Conservation (phyloP, 2,888 invertebrate genomes). For the Acanthococcus lagerstroemiae region DNA sequence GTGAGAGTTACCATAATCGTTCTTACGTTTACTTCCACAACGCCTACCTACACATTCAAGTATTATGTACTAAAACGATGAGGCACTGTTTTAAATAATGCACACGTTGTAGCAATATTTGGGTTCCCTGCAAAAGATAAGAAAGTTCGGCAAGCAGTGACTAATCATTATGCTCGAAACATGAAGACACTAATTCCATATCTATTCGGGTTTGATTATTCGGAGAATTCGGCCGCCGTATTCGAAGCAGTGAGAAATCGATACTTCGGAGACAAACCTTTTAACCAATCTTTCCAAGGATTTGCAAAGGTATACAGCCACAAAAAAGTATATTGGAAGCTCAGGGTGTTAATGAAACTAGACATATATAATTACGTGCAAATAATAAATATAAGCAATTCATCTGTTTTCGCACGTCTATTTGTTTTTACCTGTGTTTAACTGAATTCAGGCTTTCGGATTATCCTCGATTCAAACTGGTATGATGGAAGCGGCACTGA, state of each 20-base stretch:
- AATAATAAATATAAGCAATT: neutral
- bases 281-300: neutral
- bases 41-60: too few relatives aligned
- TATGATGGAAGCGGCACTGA: neutral
- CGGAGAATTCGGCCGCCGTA: neutral
- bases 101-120: neutral
- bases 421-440: too few relatives aligned
- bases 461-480: neutral
- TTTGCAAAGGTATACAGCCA: slow-evolving; percentile 9
- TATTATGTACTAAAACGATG: neutral
- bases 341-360: too few relatives aligned
- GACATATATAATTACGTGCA: too few relatives aligned
- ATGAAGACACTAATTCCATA: neutral
- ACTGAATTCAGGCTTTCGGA: slow-evolving; percentile 14
- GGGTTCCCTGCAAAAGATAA: slow-evolving; percentile 1
- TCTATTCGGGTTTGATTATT: slow-evolving; percentile 5
- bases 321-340: too few relatives aligned
- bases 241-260: neutral
- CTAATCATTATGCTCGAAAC: neutral
- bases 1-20: neutral
- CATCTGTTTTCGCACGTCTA: neutral
- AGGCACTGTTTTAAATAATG: neutral
- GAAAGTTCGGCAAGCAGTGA: neutral
- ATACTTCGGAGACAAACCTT: slow-evolving; percentile 3
- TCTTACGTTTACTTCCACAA: too few relatives aligned